Percentiles rank a stretch among this genome's conserved stretches.
Conservation (phyloP, 2,113 vertebrate genomes). For the Gracilinanus agilis region DNA sequence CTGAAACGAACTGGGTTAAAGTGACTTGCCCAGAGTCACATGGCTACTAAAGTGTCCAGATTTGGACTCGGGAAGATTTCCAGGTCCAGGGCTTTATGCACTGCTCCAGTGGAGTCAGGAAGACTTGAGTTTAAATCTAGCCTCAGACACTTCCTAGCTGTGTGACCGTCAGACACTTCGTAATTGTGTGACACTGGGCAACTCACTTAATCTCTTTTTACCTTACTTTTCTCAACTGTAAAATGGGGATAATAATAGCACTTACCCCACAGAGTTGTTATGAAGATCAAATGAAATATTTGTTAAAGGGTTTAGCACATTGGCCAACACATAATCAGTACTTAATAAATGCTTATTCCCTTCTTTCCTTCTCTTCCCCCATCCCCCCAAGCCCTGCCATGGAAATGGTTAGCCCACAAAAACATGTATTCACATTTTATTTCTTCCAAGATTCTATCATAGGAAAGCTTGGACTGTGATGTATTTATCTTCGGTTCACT, state of each 20-base stretch:
- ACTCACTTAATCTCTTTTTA: not conserved
- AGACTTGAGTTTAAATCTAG: not conserved
- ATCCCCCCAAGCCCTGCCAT: too few species aligned
- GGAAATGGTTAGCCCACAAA: not conserved
- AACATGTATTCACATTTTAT: not conserved
- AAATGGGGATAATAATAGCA: not conserved
- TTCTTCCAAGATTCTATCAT: not conserved
- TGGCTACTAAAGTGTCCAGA: too few species aligned
- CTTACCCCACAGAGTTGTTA: not conserved
- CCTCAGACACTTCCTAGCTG: not conserved
- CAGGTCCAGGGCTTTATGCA: too few species aligned
- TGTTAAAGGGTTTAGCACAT: not conserved
- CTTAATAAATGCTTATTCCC: not conserved
- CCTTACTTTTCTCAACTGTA: not conserved
- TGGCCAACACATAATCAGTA: not conserved
- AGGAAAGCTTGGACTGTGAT: slow-evolving; percentile 14
- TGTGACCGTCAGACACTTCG: not conserved
- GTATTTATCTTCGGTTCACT: not conserved
- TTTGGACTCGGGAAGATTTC: too few species aligned
- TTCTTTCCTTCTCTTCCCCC: too few species aligned
- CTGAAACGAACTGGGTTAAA: too few species aligned
- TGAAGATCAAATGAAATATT: not conserved
- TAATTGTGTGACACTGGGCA: not conserved
- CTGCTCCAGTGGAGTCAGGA: not conserved
- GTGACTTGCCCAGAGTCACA: too few species aligned